Base-by-base conservation (phyloP, 2,797 vertebrate genomes). In the Ctenopoma multispine region DNA sequence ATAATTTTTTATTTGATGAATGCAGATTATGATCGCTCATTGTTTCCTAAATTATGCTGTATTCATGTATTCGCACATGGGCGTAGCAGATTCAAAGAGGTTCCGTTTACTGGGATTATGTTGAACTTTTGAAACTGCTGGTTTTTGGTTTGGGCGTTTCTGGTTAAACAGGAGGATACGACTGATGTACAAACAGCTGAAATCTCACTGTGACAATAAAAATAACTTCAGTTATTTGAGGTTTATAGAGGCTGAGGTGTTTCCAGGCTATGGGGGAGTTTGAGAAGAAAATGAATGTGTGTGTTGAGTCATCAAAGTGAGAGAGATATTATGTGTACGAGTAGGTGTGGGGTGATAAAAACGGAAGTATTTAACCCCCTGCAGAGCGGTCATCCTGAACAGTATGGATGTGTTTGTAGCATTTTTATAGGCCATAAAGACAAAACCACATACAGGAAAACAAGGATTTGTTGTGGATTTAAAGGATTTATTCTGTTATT, bases 281-380 rank as follows among this genome's bases (percentile, higher is more conserved):
- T 70, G 34, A 72, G 31, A 14, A 54, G 75, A 87, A 87, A 87
- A 66, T 69, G 72, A 90, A 81, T 88, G 80, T 46, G 43, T 54
- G 50, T 61, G 20, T 60, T 85, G 74, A 84, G 72, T 90, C 80
- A 82, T 63, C 55, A 38, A 4, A 61, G 27, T 27, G 40, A 53
- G 20, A 67, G 20, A 18, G 12, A 24, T 23, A n/a, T 10, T 8
- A n/a, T 10, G 43, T 36, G 62, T 50, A 58, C 29, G 70, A 24
- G 47, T 23, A 51, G 7, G 67, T 44, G 69, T 36, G 48, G 17
- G 60, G 43, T 27, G 46, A 12, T 44, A 5, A 46, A 51, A 38
- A 5, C 12, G 21, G 49, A 51, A 60, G 47, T 18, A 5, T 43
- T 43, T 47, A 44, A 14, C 31, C 36, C 24, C 46, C 17, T 10